Conservation (phyloP, 2,113 vertebrate species). For the Ursus arctos region DNA sequence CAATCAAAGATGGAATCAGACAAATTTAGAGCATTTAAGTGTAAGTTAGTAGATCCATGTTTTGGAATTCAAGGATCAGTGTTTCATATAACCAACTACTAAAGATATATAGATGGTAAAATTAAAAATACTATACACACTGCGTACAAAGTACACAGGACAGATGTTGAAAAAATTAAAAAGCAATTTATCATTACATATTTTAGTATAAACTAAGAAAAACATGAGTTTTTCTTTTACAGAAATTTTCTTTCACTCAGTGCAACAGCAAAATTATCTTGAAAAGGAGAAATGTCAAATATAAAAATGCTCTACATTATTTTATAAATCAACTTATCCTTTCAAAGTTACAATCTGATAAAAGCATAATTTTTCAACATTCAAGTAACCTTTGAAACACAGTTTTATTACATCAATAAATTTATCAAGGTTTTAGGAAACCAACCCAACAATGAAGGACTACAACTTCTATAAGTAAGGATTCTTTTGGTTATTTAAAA, state of each 20-base stretch:
- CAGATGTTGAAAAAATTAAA: constrained; percentile 63
- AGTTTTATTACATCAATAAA: constrained; percentile 64
- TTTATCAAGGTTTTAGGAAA: constrained; percentile 46
- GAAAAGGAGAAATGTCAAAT: constrained; percentile 62
- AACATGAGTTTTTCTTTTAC: not conserved
- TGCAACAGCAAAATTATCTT: constrained; percentile 47
- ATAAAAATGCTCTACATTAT: constrained; percentile 66
- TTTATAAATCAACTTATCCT: constrained; percentile 53
- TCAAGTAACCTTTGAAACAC: constrained; percentile 62
- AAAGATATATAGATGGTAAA: constrained; percentile 47
- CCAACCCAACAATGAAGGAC: constrained; percentile 44
- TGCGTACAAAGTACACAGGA: constrained; percentile 63
- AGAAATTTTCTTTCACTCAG: constrained; percentile 55
- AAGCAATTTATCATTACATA: constrained; percentile 57
- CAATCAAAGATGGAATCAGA: constrained; percentile 37
- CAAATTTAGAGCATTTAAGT: not conserved
- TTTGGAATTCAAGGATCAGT: constrained; percentile 41
- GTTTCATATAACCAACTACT: constrained; percentile 29
- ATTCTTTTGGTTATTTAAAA: not conserved
- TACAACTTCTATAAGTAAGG: constrained; percentile 8
- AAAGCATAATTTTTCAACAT: constrained; percentile 73
- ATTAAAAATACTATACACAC: constrained; percentile 59
- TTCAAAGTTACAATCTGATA: constrained; percentile 58
- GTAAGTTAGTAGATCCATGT: constrained; percentile 25
- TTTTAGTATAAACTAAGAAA: constrained; percentile 57